A percentile compares a stretch with the other conserved stretches of the same genome.
Conservation (phyloP, 2,888 invertebrate species). For the Drosophila siamana region DNA sequence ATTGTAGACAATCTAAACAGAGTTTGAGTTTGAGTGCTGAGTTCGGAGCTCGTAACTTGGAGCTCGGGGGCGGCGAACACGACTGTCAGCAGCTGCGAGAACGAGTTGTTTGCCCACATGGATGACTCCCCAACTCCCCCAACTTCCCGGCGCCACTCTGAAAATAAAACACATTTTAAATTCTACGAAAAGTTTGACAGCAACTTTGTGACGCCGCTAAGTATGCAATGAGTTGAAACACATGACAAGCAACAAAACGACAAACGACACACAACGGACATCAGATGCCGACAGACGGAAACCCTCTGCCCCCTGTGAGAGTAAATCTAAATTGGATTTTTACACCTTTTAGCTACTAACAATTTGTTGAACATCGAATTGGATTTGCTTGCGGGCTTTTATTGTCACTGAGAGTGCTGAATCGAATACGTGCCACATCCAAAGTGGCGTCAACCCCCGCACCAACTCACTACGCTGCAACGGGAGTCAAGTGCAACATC, state of each 20-base stretch:
- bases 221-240: slow-evolving; percentile 8
- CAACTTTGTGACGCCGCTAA: slow-evolving; percentile 56
- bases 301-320: slow-evolving; percentile 4
- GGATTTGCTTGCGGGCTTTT: slow-evolving; percentile 29
- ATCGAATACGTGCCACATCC: slow-evolving; percentile 13
- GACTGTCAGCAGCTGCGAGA: slow-evolving; percentile 36
- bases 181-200: slow-evolving; percentile 55
- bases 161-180: slow-evolving; percentile 34
- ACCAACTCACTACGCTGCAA: not conserved
- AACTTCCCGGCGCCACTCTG: no score
- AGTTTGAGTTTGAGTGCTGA: slow-evolving; percentile 2
- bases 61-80: no score
- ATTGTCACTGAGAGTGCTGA: slow-evolving; percentile 36
- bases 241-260: not conserved
- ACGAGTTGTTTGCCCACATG: slow-evolving; percentile 40
- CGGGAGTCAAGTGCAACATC: not conserved
- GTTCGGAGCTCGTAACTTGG: no score
- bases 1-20: slow-evolving; percentile 33
- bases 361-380: slow-evolving; percentile 27
- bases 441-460: not conserved
- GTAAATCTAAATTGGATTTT: slow-evolving; percentile 53
- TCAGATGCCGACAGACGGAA: not conserved
- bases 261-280: not conserved
- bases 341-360: slow-evolving; percentile 35
- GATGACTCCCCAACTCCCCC: not conserved